Evolutionary conservation across 2,797 vertebrate genomes (phyloP), one percentile per base, ranked within the genome.

Genomic region (Echeneis naucrates): DNA sequence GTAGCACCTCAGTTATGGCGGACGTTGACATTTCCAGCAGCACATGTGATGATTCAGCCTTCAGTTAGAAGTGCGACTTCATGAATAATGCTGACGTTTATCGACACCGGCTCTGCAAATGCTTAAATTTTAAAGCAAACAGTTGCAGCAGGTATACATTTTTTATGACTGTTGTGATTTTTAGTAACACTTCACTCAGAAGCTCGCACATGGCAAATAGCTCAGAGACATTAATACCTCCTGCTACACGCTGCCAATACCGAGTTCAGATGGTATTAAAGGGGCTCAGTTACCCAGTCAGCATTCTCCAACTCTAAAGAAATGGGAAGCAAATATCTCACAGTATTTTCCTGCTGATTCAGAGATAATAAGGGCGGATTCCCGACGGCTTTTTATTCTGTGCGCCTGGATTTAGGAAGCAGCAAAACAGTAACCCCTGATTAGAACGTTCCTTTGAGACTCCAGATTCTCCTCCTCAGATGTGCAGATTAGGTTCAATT

Each of bases 321-420:
- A 38, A 55, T 5, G 35, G 26, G 77, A 57, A 81, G 64, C 72
- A 84, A 84, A 83, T 53, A 80, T 44, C 81, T 83, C 19, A 3
- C 62, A 77, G 77, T 33, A 4, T 52, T 66, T 58, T 16, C 42
- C 59, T 80, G 83, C 83, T 86, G 81, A 83, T 67, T 76, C 85
- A 75, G 75, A 76, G 61, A 67, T 58, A 60, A 77, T n/a, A 24
- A 54, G 24, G 26, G 50, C 54, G 10, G 51, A 4, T 38, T 78
- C 69, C 68, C 48, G 42, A 66, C 70, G 83, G 42, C 59, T 21
- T 1, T 19, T 12, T 13, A 26, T n/a, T n/a, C n/a, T n/a, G 40
- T 13, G 10, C 11, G n/a, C 64, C 30, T 60, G 44, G 13, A 12
- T 42, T 55, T 37, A 42, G 48, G 19, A 40, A 26, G 63, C 60